Conservation (phyloP, 2,888 invertebrate species). For the Hypselothyrea guttata region DNA sequence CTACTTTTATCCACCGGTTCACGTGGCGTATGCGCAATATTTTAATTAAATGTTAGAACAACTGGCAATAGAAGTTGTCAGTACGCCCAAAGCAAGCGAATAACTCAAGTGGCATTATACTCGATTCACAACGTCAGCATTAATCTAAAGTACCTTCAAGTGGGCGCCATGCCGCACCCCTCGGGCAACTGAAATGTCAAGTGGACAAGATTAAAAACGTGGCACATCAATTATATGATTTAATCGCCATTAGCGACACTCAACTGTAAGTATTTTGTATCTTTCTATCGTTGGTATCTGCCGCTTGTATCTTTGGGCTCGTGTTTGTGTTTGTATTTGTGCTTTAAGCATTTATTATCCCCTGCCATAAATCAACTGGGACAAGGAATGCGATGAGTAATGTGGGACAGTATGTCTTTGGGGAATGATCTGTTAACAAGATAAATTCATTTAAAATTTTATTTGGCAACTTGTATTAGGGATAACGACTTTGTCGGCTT, state of each 20-base stretch:
- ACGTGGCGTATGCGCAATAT: slow-evolving; percentile 50
- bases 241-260: slow-evolving; percentile 29
- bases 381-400: slow-evolving; percentile 1
- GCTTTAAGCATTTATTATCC: not conserved
- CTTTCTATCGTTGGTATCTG: not conserved
- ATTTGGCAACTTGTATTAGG: not conserved
- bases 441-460: not conserved
- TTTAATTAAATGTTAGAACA: slow-evolving; percentile 57
- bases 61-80: slow-evolving; percentile 21
- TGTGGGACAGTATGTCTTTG: not conserved
- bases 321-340: too few relatives aligned
- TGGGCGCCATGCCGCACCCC: slow-evolving; percentile 1
- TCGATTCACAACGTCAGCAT: slow-evolving; percentile 1
- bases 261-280: slow-evolving; percentile 48
- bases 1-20: slow-evolving; percentile 7
- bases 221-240: slow-evolving; percentile 48
- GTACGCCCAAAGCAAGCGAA: slow-evolving; percentile 16
- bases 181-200: slow-evolving; percentile 15
- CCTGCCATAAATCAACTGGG: not conserved
- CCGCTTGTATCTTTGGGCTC: not conserved
- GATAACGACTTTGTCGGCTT: too few relatives aligned
- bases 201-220: slow-evolving; percentile 20
- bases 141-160: not conserved
- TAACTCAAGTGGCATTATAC: slow-evolving; percentile 13
- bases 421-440: not conserved